Base-by-base conservation (phyloP, 1,140 invertebrate genomes). In the Tetramorium parvispinum region DNA sequence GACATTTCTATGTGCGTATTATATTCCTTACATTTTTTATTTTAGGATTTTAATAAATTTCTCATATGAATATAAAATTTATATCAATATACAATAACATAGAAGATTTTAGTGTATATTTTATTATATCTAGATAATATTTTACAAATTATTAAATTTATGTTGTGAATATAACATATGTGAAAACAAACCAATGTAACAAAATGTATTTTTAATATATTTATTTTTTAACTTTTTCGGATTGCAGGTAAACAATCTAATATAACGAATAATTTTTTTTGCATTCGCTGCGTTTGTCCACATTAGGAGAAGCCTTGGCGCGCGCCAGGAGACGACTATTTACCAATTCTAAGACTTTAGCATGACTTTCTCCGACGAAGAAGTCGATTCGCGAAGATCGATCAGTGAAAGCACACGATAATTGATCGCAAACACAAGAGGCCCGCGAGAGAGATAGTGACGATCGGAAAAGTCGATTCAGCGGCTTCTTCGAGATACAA, bases 361-460 rank as follows among this genome's bases (percentile, higher is more conserved):
- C 76, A 49, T 76, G 53, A 91, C 91, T 92, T 92, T 92, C 90
- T 92, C 90, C 76, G 32, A 40, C 7, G 37, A 66, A 46, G 53
- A 75, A 37, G 71, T 78, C 71, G 85, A 85, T 85, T 65, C 76
- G 27, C 85, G 85, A 85, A 89, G 91, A 91, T 92, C 57, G 86
- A 89, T 88, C 87, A 91, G 91, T 89, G 92, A 93, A 93, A 92
- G 92, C 73, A 79, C 18, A 87, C 65, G 86, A 86, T 92, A 91
- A 93, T 93, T 91, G 83, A 83, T 85, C 37, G 73, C 65, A 79
- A 71, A 91, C 21, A 89, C 32, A 73, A 77, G 53, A 46, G 40
- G 51, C 51, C 6, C 43, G 55, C 51, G 71, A 55, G 16, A 85
- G 59, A 70, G 65, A 68, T 8, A 59, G 37, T 40, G 21, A 65